Percentiles rank a stretch among this genome's conserved stretches.
Evolutionary conservation across 1,140 invertebrate genomes (phyloP).

Genomic region (Solenopsis invicta): DNA sequence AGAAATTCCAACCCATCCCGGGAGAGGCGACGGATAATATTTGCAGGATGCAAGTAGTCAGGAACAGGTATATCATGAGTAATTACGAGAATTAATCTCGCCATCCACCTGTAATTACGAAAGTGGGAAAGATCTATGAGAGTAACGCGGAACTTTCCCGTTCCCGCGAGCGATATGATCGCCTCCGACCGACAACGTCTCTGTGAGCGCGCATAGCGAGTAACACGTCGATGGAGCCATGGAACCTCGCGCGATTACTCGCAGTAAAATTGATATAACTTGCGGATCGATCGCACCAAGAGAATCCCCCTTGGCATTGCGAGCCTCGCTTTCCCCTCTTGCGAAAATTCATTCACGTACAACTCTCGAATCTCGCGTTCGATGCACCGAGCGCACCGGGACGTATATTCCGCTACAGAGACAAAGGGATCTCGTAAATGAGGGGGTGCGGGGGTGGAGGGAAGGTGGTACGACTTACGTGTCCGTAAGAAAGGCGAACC

Average conservation of each 20-base stretch:
- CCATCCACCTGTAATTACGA: slow-evolving; percentile 48
- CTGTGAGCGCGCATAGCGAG: background rate
- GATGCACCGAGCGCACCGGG: background rate
- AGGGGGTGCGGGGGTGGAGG: too few species aligned
- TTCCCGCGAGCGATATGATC: slow-evolving; percentile 35
- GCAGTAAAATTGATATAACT: slow-evolving; percentile 41
- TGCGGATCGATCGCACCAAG: background rate
- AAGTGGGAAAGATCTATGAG: slow-evolving; percentile 51
- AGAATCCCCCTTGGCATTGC: background rate
- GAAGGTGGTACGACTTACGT: background rate
- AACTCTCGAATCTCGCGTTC: background rate
- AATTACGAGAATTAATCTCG: slow-evolving; percentile 61
- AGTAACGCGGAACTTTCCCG: slow-evolving; percentile 23
- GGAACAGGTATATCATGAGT: slow-evolving; percentile 45
- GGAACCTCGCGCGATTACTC: slow-evolving; percentile 12
- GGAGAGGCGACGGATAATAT: slow-evolving; percentile 25
- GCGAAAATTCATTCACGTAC: background rate
- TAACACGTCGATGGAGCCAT: background rate
- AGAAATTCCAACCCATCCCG: slow-evolving; percentile 33
- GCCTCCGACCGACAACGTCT: background rate
- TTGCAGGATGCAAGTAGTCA: slow-evolving; percentile 22
- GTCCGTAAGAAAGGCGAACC: slow-evolving; percentile 11
- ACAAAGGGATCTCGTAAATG: slow-evolving; percentile 34
- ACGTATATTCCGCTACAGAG: background rate
- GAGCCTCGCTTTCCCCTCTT: background rate